Evolutionary conservation across 2,888 invertebrate species (phyloP).

Genomic region (Stenoptilia bipunctidactyla): DNA sequence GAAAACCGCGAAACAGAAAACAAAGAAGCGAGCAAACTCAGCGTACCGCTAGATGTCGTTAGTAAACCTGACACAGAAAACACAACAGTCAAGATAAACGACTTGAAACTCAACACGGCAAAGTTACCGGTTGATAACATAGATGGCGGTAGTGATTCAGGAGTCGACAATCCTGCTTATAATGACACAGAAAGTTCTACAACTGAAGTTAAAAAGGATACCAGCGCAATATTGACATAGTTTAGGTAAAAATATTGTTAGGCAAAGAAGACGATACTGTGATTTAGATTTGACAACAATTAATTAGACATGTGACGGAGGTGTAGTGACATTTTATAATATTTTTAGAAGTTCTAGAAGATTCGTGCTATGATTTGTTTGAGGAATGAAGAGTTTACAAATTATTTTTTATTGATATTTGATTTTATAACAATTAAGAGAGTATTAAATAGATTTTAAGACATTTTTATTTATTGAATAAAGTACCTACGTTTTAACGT

Average conservation of each 20-base stretch:
- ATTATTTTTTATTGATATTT: constrained; percentile 14
- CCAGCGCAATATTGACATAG: too few relatives aligned
- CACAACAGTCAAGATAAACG: constrained; percentile 14
- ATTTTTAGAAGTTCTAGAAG: constrained; percentile 3
- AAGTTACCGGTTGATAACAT: constrained; percentile 36
- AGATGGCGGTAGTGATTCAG: constrained; percentile 62
- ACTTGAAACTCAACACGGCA: constrained; percentile 17
- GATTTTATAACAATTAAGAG: constrained; percentile 8
- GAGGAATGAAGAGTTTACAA: constrained; percentile 13
- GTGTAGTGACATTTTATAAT: not conserved
- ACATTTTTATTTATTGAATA: constrained; percentile 21
- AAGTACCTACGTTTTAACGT: constrained; percentile 12
- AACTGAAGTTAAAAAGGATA: constrained; percentile 29
- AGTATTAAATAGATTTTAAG: constrained; percentile 18
- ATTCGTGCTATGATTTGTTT: too few relatives aligned
- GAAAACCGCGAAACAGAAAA: constrained; percentile 34
- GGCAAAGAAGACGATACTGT: too few relatives aligned
- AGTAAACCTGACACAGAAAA: constrained; percentile 22
- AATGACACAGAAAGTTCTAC: constrained; percentile 36
- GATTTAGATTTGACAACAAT: too few relatives aligned
- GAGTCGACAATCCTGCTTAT: constrained; percentile 57
- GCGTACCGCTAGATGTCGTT: constrained; percentile 35
- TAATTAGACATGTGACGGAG: not conserved
- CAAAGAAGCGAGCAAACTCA: constrained; percentile 28
- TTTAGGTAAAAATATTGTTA: not conserved